These are phyloP conservation scores for Trypoxylus dichotomus DNA, from an alignment of 1,140 invertebrate species.

Conservation along the genomic window DNA sequence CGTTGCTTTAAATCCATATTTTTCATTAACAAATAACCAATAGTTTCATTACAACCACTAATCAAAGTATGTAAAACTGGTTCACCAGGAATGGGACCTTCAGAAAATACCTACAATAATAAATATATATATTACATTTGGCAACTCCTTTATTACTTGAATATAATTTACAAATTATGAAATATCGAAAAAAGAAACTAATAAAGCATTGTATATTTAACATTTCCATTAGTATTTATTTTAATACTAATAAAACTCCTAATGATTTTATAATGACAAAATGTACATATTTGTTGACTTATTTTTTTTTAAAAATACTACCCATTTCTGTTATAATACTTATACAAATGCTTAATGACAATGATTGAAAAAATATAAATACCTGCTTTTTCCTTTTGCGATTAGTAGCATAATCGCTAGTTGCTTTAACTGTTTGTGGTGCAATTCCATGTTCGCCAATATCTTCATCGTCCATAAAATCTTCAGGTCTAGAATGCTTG, in stretches of 20 bases:
- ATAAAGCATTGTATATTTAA: no score
- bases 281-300: no score
- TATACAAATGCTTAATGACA: no score
- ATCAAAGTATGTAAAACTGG: slow-evolving; percentile 80
- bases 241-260: no score
- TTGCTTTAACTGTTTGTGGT: slow-evolving; percentile 78
- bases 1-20: slow-evolving; percentile 85
- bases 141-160: not conserved
- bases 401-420: slow-evolving; percentile 66
- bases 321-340: no score
- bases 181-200: no score
- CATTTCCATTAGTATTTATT: no score
- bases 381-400: slow-evolving; percentile 57
- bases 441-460: slow-evolving; percentile 94
- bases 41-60: slow-evolving; percentile 80
- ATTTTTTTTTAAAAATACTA: no score
- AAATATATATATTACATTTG: no score
- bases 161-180: no score
- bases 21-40: slow-evolving; percentile 83
- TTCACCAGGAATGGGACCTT: slow-evolving; percentile 75
- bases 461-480: slow-evolving; percentile 99
- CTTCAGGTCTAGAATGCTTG: slow-evolving; percentile 72
- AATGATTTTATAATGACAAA: no score
- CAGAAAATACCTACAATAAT: slow-evolving; percentile 48
- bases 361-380: not conserved